phyloP scores from a whole-genome alignment of 2,113 vertebrate genomes.

The Polypterus senegalus region DNA sequence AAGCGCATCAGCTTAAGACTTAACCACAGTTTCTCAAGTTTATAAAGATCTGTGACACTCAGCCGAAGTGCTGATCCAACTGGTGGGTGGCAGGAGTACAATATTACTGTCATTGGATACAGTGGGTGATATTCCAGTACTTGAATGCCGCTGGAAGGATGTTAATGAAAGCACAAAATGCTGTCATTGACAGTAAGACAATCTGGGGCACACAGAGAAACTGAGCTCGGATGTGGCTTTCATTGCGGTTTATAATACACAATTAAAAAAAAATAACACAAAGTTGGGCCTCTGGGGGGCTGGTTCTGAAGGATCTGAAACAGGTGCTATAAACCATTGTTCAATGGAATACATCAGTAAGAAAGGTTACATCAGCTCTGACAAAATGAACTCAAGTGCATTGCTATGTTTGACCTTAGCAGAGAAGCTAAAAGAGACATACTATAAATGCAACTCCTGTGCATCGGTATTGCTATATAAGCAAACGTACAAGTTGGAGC shows the following conservation, averaged over 20 bases:
- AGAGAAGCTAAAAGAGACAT: constrained; percentile 10
- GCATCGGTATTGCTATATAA: too few species aligned
- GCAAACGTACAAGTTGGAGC: too few species aligned
- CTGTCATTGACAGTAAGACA: constrained; percentile 38
- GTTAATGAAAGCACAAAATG: constrained; percentile 42
- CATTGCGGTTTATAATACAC: constrained; percentile 23
- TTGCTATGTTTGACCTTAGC: constrained; percentile 20
- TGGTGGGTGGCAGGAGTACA: constrained; percentile 4
- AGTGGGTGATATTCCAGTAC: constrained; percentile 43
- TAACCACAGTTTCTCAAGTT: constrained; percentile 2
- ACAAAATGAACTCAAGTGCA: constrained; percentile 18
- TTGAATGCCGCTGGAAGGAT: constrained; percentile 24
- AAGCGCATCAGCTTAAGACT: background rate
- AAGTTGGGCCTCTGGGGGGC: constrained; percentile 19
- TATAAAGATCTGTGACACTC: constrained; percentile 20
- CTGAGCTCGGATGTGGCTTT: constrained; percentile 20
- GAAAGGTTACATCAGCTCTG: constrained; percentile 16
- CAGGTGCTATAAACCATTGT: constrained; percentile 30
- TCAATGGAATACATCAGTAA: constrained; percentile 24
- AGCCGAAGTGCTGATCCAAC: background rate
- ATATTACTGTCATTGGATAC: constrained; percentile 36
- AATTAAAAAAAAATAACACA: constrained; percentile 13
- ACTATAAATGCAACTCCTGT: background rate
- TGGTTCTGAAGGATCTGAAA: constrained; percentile 22
- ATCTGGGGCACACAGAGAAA: constrained; percentile 19